Base-by-base conservation (phyloP, 2,888 invertebrate species). In the Drosophila conformis region DNA sequence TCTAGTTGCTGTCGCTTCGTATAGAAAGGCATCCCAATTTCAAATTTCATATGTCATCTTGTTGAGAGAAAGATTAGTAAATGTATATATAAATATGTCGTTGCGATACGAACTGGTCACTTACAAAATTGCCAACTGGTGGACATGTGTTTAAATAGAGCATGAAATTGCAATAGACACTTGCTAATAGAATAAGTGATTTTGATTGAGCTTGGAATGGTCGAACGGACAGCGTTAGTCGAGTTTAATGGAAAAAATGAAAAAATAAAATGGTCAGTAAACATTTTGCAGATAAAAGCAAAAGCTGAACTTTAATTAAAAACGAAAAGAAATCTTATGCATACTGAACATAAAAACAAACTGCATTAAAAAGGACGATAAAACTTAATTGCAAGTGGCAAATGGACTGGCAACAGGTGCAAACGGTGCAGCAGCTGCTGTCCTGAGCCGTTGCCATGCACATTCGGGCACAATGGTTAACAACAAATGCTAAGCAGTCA, bases 1-100 rank as follows among this genome's bases (percentile, higher is more conserved):
- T 18, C 13, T 38, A 56, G 1, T 51, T 53, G 31, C 48, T 15
- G 15, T 21, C n/a, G 40, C 36, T 13, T 35, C 52, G 62, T 48
- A 63, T 67, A 18, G 33, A 35, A 46, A 13, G 54, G 69, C 68
- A 79, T 40, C 51, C 68, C 74, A 73, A 80, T 82, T 87, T 89
- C 83, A 90, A 91, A 90, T 91, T 91, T 91, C 91, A 91, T 91
- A 91, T 91, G 91, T 83, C 77, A 82, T 69, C 86, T 86, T 69
- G 68, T 63, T 78, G 40, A 63, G 78, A 74, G 51, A 76, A 68
- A 59, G 75, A 89, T 91, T 91, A 91, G 89, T 87, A 83, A 69
- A 52, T 56, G 67, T 59, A 35, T 61, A 40, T 66, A 40, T 66
- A 18, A 63, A 68, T 64, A 51, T 66, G 64, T 40, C 11, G 10